Conservation (phyloP, 2,113 vertebrate genomes). For the Benitochromis conjunctus region DNA sequence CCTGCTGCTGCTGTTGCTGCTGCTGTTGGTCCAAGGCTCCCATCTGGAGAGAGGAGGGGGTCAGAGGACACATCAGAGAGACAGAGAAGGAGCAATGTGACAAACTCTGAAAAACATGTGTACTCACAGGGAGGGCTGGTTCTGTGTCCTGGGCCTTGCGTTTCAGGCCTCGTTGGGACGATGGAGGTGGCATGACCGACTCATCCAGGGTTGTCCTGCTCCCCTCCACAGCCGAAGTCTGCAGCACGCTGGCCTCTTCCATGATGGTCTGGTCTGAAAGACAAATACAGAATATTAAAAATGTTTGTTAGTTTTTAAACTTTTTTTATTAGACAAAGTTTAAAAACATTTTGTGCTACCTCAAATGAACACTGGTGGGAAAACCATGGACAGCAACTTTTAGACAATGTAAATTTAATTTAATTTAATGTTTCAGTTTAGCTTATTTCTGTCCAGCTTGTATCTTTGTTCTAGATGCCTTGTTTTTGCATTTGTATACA, state of each 20-base stretch:
- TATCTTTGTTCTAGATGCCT: neutral
- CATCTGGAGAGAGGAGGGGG: slow-evolving; percentile 32
- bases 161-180: slow-evolving; percentile 83
- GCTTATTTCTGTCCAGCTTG: neutral
- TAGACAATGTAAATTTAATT: neutral
- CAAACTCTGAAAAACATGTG: neutral
- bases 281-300: neutral
- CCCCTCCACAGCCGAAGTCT: slow-evolving; percentile 86
- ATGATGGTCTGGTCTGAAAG: slow-evolving; percentile 87
- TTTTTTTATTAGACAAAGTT: neutral
- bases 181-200: slow-evolving; percentile 87
- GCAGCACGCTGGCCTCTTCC: slow-evolving; percentile 88
- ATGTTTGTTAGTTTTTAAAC: too few species aligned
- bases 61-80: neutral
- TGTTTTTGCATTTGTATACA: neutral
- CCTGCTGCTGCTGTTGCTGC: slow-evolving; percentile 67
- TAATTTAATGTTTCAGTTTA: too few species aligned
- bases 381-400: neutral
- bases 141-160: slow-evolving; percentile 88
- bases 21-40: slow-evolving; percentile 70
- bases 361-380: neutral
- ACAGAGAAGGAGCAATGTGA: neutral
- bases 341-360: neutral
- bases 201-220: slow-evolving; percentile 90
- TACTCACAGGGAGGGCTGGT: slow-evolving; percentile 84